A percentile compares a stretch with the other conserved stretches of the same genome.
Evolutionary conservation across 2,113 vertebrate species (phyloP).

Genomic region (Mormoops blainvillei): DNA sequence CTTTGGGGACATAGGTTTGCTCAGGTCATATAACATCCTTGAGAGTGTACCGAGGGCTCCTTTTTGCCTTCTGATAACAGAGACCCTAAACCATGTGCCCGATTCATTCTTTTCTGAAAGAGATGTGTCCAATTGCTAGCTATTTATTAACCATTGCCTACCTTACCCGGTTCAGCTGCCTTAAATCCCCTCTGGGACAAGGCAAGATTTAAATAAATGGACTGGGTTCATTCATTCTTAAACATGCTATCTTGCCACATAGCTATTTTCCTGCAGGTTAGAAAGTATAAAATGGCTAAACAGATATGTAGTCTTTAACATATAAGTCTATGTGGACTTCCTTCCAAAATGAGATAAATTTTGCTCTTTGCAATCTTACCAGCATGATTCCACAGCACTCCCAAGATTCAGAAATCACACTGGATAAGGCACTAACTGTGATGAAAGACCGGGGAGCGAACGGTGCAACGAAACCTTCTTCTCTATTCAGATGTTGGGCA

Average conservation of each 20-base stretch:
- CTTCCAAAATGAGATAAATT: conserved; percentile 28
- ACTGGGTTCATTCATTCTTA: conserved; percentile 54
- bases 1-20: background rate
- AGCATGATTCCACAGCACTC: conserved; percentile 45
- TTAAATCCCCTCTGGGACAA: conserved; percentile 49
- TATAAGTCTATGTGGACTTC: conserved; percentile 56
- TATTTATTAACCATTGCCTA: conserved; percentile 31
- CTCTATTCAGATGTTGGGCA: conserved; percentile 57
- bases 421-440: conserved; percentile 26
- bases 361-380: conserved; percentile 47
- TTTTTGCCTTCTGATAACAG: background rate
- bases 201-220: conserved; percentile 56
- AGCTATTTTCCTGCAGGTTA: conserved; percentile 15
- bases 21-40: background rate
- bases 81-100: background rate
- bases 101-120: background rate
- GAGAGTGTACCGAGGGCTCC: background rate
- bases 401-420: conserved; percentile 42
- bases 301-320: conserved; percentile 29
- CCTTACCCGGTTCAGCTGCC: conserved; percentile 39
- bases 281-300: conserved; percentile 52
- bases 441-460: conserved; percentile 40
- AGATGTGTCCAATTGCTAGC: background rate
- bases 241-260: conserved; percentile 29
- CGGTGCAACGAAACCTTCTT: background rate